A percentile compares a stretch with the other conserved stretches of the same genome.
Evolutionary conservation across 2,888 invertebrate species (phyloP).

Genomic region (Sisyra nigra): DNA sequence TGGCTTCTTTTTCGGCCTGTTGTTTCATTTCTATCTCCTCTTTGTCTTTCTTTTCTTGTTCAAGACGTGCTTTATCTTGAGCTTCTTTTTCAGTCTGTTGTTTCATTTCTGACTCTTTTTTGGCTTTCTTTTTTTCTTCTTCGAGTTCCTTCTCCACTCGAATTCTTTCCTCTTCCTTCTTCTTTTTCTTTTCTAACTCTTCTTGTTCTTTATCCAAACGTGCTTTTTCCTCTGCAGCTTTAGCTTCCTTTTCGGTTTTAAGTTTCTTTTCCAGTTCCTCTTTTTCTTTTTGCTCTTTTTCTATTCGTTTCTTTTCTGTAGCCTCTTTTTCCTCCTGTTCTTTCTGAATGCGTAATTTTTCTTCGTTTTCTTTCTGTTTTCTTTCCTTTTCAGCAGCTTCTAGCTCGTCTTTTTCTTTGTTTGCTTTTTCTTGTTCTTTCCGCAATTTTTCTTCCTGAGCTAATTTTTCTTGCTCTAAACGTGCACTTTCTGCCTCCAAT

Average conservation of each 20-base stretch:
- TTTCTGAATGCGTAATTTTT: constrained; percentile 16
- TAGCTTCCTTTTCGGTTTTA: constrained; percentile 11
- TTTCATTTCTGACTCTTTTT: constrained; percentile 6
- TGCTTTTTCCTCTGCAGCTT: constrained; percentile 11
- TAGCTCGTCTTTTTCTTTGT: constrained; percentile 22
- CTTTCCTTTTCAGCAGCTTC: constrained; percentile 20
- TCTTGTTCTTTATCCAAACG: constrained; percentile 12
- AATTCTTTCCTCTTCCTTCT: constrained; percentile 7
- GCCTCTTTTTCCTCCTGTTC: constrained; percentile 16
- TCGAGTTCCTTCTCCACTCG: too few relatives aligned
- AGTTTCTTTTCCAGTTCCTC: constrained; percentile 13
- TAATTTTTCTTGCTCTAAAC: constrained; percentile 18
- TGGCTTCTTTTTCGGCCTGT: constrained; percentile 11
- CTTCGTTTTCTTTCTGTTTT: constrained; percentile 16
- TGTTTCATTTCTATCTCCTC: constrained; percentile 10
- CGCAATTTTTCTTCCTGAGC: constrained; percentile 14
- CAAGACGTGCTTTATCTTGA: constrained; percentile 10
- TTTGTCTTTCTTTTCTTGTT: constrained; percentile 11
- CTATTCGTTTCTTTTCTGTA: constrained; percentile 14
- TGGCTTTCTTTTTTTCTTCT: background rate
- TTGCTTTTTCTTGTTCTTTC: constrained; percentile 14
- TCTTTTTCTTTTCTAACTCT: constrained; percentile 8
- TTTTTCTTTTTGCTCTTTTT: constrained; percentile 10
- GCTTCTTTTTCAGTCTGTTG: constrained; percentile 9
- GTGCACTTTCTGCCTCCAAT: constrained; percentile 15